These are phyloP conservation scores for Gisinianus flammeolus DNA, from an alignment of 2,888 invertebrate species.

Conservation along the genomic window DNA sequence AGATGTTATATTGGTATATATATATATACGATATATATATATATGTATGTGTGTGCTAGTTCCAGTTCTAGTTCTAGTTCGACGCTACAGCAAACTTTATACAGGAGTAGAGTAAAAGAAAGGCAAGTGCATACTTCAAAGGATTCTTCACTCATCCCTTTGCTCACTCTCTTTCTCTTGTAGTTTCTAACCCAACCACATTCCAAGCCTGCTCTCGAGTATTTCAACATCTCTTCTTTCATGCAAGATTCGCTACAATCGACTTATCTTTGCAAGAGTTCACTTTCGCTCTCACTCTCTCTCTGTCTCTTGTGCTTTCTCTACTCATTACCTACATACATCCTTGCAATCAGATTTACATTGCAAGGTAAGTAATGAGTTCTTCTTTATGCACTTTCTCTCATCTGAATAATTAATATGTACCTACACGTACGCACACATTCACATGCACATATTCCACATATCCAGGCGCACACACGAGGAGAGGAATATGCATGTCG, in stretches of 20 bases:
- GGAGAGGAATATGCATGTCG: no score
- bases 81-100: not conserved
- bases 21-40: no score
- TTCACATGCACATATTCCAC: not conserved
- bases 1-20: no score
- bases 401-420: no score
- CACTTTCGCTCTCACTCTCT: not conserved
- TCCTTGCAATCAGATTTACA: constrained; percentile 19
- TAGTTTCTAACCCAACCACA: no score
- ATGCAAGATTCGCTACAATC: no score
- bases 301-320: constrained; percentile 10
- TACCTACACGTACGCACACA: not conserved
- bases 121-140: constrained; percentile 32
- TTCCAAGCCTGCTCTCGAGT: not conserved
- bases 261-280: not conserved
- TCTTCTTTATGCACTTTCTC: constrained; percentile 17
- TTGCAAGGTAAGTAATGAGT: constrained; percentile 23
- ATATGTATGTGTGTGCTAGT: no score
- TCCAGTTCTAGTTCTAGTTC: no score
- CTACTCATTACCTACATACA: not conserved
- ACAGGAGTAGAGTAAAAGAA: not conserved
- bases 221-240: constrained; percentile 2
- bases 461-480: not conserved
- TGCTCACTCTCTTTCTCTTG: not conserved
- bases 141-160: constrained; percentile 20